Percentiles rank a stretch among this genome's conserved stretches.
Conservation (phyloP, 2,113 vertebrate species). For the Aythya baeri region DNA sequence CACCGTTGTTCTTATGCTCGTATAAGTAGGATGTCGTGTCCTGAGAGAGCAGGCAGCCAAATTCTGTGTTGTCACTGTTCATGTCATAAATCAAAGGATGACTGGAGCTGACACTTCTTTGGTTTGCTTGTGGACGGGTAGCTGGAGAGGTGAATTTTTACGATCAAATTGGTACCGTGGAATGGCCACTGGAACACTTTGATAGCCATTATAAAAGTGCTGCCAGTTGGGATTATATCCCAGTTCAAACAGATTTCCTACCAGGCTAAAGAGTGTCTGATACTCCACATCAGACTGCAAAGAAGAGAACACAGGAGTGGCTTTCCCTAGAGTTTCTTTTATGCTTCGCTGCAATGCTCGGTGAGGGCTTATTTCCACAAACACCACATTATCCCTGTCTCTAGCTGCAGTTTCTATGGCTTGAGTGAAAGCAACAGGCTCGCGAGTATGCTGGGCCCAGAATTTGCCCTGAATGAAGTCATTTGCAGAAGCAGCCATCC, state of each 20-base stretch:
- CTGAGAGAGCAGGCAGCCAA: conserved; percentile 74
- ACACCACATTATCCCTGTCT: conserved; percentile 73
- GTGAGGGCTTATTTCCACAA: conserved; percentile 87
- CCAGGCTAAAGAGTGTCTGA: conserved; percentile 68
- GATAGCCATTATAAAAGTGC: conserved; percentile 76
- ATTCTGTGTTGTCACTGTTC: conserved; percentile 60
- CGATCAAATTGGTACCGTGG: conserved; percentile 86
- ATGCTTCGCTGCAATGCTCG: conserved; percentile 82
- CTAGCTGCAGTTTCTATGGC: conserved; percentile 68
- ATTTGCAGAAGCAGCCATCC: conserved; percentile 53
- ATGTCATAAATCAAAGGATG: conserved; percentile 71
- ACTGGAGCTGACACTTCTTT: neutral
- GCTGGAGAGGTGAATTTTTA: conserved; percentile 74
- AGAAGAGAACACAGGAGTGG: conserved; percentile 74
- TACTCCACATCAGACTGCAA: conserved; percentile 78
- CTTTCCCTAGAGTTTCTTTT: conserved; percentile 80
- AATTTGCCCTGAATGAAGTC: conserved; percentile 82
- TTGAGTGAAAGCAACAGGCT: conserved; percentile 83
- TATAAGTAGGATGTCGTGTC: conserved; percentile 72
- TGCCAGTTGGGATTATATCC: conserved; percentile 83
- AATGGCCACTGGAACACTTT: conserved; percentile 75
- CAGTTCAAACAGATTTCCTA: conserved; percentile 82
- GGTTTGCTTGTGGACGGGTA: conserved; percentile 59
- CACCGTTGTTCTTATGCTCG: conserved; percentile 82
- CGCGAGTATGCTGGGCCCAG: conserved; percentile 84